Evolutionary conservation across 1,140 invertebrate species (phyloP).

Genomic region (Forficula auricularia): DNA sequence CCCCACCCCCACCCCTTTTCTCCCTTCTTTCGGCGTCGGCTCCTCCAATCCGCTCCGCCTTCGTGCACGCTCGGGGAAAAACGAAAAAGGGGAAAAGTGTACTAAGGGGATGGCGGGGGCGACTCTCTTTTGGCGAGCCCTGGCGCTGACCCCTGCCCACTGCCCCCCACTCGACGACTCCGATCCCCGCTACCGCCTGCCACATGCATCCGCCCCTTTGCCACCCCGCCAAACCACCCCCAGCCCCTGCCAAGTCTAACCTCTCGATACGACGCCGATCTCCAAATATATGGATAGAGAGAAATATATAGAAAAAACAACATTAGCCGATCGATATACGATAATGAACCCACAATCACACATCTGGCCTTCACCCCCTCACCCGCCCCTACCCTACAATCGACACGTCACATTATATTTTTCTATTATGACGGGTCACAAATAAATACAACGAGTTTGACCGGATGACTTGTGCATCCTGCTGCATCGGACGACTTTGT

Average conservation of each 20-base stretch:
- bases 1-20: conserved; percentile 1
- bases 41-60: conserved; percentile 11
- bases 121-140: too few species aligned
- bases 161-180: conserved; percentile 1
- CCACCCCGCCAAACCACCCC: conserved; percentile 1
- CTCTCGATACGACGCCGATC: too few species aligned
- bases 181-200: background rate
- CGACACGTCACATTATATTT: conserved; percentile 8
- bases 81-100: conserved; percentile 7
- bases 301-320: conserved; percentile 9
- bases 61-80: conserved; percentile 7
- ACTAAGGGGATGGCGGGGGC: conserved; percentile 8
- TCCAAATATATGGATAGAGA: background rate
- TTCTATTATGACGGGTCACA: conserved; percentile 9
- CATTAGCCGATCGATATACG: conserved; percentile 10
- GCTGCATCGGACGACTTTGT: too few species aligned
- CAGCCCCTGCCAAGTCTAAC: background rate
- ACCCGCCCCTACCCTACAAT: background rate
- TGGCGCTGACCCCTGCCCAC: background rate
- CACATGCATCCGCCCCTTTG: background rate
- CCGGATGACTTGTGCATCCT: conserved; percentile 5
- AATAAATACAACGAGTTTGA: conserved; percentile 10
- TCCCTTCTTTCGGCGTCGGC: conserved; percentile 4
- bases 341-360: conserved; percentile 10
- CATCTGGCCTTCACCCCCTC: conserved; percentile 1